Evolutionary conservation across 2,888 invertebrate species (phyloP).

Genomic region (Blastobasis lacticolella): DNA sequence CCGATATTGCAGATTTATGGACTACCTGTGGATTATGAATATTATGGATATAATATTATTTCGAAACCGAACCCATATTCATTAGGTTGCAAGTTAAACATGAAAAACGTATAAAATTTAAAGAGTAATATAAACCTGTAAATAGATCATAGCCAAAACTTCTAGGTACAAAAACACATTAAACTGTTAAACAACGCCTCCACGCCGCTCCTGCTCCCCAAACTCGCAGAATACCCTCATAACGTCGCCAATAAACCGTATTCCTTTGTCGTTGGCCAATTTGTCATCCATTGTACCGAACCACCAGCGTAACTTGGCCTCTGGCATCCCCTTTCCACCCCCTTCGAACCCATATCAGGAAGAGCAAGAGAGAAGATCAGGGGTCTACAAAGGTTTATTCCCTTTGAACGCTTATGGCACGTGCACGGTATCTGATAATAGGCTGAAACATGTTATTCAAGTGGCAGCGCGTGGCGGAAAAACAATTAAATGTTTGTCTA

Average conservation of each 20-base stretch:
- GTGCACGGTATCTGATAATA: conserved; percentile 13
- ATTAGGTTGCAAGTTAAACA: too few species aligned
- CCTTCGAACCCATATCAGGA: not conserved
- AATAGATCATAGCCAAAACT: too few species aligned
- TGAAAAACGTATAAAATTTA: too few species aligned
- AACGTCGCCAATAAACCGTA: conserved; percentile 66
- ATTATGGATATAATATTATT: too few species aligned
- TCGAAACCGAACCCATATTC: too few species aligned
- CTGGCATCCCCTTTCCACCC: not conserved
- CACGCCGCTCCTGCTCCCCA: conserved; percentile 21
- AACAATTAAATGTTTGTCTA: conserved; percentile 59
- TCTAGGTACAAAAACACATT: too few species aligned
- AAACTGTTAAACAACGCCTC: conserved; percentile 14
- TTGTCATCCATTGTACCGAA: conserved; percentile 62
- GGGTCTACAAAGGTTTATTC: not conserved
- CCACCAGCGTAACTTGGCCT: conserved; percentile 9
- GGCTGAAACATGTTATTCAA: conserved; percentile 47
- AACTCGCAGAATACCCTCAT: conserved; percentile 61
- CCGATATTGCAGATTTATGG: too few species aligned
- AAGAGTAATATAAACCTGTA: too few species aligned
- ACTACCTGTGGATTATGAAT: too few species aligned
- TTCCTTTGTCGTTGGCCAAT: conserved; percentile 64
- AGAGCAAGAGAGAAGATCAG: not conserved
- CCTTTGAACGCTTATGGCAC: not conserved
- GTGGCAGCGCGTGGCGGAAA: conserved; percentile 55